A percentile compares a stretch with the other conserved stretches of the same genome.
phyloP scores from a whole-genome alignment of 2,888 invertebrate genomes.

The Megastigmus dorsalis region DNA sequence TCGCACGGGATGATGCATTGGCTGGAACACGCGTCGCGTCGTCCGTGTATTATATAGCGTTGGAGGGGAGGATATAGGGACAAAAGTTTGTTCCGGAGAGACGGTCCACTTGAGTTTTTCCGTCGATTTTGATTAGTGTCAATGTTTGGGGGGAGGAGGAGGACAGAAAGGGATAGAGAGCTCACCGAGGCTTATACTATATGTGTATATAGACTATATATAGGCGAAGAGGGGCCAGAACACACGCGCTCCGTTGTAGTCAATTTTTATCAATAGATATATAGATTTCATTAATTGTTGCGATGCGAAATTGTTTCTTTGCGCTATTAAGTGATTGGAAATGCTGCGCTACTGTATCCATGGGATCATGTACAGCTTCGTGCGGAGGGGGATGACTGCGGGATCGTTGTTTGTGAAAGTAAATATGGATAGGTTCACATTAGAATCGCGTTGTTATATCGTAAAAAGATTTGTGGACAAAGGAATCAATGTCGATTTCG shows the following conservation, averaged over 20 bases:
- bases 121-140: slow-evolving; percentile 43
- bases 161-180: too few relatives aligned
- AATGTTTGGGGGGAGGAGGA: slow-evolving; percentile 26
- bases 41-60: too few relatives aligned
- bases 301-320: not conserved
- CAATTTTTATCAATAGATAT: slow-evolving; percentile 23
- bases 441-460: too few relatives aligned
- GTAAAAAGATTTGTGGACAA: too few relatives aligned
- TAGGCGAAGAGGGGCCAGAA: not conserved
- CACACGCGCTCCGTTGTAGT: not conserved
- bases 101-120: slow-evolving; percentile 37
- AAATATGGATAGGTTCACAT: too few relatives aligned
- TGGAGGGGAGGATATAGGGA: not conserved
- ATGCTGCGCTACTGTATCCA: too few relatives aligned
- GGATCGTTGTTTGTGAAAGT: too few relatives aligned
- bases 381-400: not conserved
- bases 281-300: slow-evolving; percentile 3
- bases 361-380: too few relatives aligned
- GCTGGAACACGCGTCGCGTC: slow-evolving; percentile 13
- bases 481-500: too few relatives aligned
- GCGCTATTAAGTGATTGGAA: too few relatives aligned
- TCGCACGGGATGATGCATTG: slow-evolving; percentile 42
- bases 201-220: too few relatives aligned
- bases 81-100: slow-evolving; percentile 38
- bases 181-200: too few relatives aligned